Base-by-base conservation (phyloP, 2,888 invertebrate genomes). In the Cephus pulcher region DNA sequence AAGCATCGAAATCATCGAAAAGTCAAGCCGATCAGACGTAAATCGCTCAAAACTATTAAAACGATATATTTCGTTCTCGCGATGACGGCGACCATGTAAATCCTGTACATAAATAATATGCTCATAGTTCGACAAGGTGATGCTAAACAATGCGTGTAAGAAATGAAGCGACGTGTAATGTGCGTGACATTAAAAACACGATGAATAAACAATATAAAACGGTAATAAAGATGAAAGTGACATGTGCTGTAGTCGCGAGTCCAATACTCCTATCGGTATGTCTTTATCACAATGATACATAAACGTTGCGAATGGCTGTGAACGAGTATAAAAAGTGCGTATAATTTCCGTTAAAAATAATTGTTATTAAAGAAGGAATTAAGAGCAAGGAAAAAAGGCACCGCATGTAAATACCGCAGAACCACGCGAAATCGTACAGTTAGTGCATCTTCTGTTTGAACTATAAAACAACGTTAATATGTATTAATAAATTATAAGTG, bases 331-430 rank as follows among this genome's bases (percentile, higher is more conserved):
- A 23, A 56, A 23, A 56, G 40, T 23, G 40, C 40, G 40, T 9
- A 56, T 2, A 40, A 40, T 23, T 2, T 56, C 23, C 40, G 40
- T 69, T 75, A 77, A 76, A 80, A 81, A 79, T 71, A 76, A 74
- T 75, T n/a, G 33, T n/a, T 69, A 34, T 74, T 33, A 76, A 30
- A 11, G 68, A 70, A 40, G 74, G 73, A 34, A 75, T 76, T 56
- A 68, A 75, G 40, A 12, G 34, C 75, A 74, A 56, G n/a, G 12
- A 75, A 74, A 33, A 33, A 77, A 34, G 4, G 34, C 30, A 78
- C n/a, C 33, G 69, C 9, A 23, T 23, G 40, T 56, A 56, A 56
- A 56, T 56, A 56, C 23, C 15, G 3, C 3, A 35, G 40, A 56
- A 56, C 6, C 23, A 56, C 40, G 40, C 23, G 23, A 56, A 56